Conservation (phyloP, 2,113 vertebrate species). For the Pycnonotus jocosus region DNA sequence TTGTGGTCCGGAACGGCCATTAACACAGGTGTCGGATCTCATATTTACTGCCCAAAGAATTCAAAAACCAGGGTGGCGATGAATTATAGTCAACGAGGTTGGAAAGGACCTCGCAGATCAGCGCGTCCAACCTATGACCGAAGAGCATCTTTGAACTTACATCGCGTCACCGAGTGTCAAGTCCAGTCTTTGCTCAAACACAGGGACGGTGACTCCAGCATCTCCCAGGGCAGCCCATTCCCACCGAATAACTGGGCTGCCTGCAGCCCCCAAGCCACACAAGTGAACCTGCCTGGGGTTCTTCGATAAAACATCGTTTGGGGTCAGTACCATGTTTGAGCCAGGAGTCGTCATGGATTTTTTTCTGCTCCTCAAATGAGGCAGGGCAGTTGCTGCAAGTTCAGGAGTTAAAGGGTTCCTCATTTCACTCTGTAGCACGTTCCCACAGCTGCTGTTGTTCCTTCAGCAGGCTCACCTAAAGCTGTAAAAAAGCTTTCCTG, state of each 20-base stretch:
- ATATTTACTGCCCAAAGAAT: not conserved
- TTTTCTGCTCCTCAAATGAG: no score
- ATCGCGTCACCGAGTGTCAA: not conserved
- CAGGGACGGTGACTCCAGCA: not conserved
- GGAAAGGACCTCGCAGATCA: not conserved
- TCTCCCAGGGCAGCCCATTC: not conserved
- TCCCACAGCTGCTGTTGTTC: accelerated
- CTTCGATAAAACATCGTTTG: accelerated
- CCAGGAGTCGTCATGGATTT: accelerated
- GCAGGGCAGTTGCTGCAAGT: not conserved
- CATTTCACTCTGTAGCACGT: not conserved
- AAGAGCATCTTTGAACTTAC: not conserved
- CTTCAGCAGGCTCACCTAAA: not conserved
- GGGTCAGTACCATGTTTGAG: accelerated
- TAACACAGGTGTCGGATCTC: not conserved
- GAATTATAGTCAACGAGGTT: no score
- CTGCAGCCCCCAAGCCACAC: accelerated
- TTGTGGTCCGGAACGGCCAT: not conserved
- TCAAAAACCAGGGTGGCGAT: accelerated
- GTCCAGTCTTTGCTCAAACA: not conserved
- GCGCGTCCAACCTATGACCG: not conserved
- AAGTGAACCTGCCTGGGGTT: accelerated
- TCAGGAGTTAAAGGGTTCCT: not conserved
- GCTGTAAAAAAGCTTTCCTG: not conserved
- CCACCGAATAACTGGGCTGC: accelerated